Evolutionary conservation across 2,888 invertebrate species (phyloP), one percentile per base, ranked within the genome.

Genomic region (Drosophila recens): DNA sequence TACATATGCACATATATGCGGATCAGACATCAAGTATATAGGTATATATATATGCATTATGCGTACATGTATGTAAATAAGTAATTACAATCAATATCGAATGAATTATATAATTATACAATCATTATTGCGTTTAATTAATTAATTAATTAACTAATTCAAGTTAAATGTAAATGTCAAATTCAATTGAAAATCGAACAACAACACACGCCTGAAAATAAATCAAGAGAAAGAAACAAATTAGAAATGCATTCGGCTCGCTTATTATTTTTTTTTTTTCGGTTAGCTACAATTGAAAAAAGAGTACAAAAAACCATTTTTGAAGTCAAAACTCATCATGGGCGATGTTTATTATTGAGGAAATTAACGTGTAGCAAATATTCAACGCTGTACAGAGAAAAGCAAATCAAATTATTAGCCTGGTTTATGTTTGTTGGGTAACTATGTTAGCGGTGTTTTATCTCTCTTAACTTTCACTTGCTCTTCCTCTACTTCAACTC

Each of bases 181-280:
- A 85, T 85, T 85, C 79, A 84, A 84, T 84, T 87, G 54, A 84
- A 84, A 84, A 85, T 87, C 82, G 84, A 87, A 84, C 82, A 87
- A 83, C 83, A 84, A 84, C 81, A 85, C 80, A 87, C 87, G 76
- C 87, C 87, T 87, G 87, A 87, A 84, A 84, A 84, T 84, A 84
- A 84, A 84, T 84, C 67, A 84, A 84, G 83, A 84, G 82, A 84
- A 84, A 82, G 80, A 82, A 84, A 83, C 77, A 83, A 84, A 84
- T 84, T 84, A 84, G 83, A 84, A 84, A 84, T 77, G 65, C 38
- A 45, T 67, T 62, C 48, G 45, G n/a, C 27, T 53, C 43, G 10
- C 53, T 61, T 57, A 52, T 67, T 64, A 33, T 57, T 45, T 52
- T 51, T 63, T 54, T 63, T 61, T 61, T 71, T 67, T 61, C 48